Base-by-base conservation (phyloP, 64 coral and sea anemone species). In the Dendrophyllia cribrosa region DNA sequence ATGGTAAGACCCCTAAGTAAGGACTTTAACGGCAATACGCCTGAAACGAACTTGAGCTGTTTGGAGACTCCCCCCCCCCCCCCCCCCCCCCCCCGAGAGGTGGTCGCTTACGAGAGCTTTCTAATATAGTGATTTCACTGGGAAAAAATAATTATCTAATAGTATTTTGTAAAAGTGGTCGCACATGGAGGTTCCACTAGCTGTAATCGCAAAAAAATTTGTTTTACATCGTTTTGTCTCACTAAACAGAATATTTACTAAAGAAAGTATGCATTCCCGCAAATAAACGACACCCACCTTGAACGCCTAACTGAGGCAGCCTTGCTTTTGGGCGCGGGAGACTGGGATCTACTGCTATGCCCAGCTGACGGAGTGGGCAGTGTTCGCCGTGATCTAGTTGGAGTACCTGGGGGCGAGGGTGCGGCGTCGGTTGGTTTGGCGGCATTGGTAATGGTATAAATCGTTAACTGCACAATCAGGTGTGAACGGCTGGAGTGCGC, bases 401-500 rank as follows among this genome's bases (percentile, higher is more conserved):
- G 94, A 5, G 97, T 96, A 2, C 87, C 90, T 26, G 96, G 96
- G 51, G 97, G 97, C 1, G 97, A 96, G n/a, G 97, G 91, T 58
- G 87, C 91, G 17, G 91, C 94, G 50, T 93, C 91, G 69, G 74
- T 90, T 3, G 95, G 85, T 16, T 21, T 66, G 50, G 61, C 34
- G 88, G 91, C 59, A 60, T 92, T 78, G 72, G 91, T 96, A 21
- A 89, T 89, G 3, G 94, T 94, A 75, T 96, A 99, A 62, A 99
- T 64, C 12, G 95, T 95, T 68, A 99, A 85, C 77, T 99, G 97
- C 43, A 99, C 97, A 59, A 99, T 99, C 51, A 99, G 94, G 77
- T 99, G 97, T 2, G 97, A 99, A 25, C 97, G 94, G 25, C 97
- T 99, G 15, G 97, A 99, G 65, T 99, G 97, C 9, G 97, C 95